Evolutionary conservation across 1,140 invertebrate species (phyloP), one percentile per base, ranked within the genome.

Genomic region (Brachionus manjavacas): DNA sequence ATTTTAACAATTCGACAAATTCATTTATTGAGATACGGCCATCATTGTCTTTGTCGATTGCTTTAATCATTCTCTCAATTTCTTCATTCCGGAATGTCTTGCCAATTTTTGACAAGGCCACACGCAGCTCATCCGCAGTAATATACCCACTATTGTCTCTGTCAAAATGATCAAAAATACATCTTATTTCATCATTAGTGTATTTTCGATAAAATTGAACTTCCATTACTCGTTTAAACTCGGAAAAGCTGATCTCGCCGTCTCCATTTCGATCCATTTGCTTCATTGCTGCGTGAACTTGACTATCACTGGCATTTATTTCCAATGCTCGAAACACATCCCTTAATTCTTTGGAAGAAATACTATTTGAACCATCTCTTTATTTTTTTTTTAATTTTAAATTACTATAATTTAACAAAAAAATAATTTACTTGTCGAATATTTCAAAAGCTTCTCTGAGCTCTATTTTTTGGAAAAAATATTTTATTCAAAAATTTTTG

Each of bases 1-100:
- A 81, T 14, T 68, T 66, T 46, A 81, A 46, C 52, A 81, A 68
- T 3, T 64, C 35, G 4, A 68, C 64, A 68, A 81, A 81, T 14
- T 81, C 79, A 39, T 60, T 46, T 6, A 81, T 60, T 68, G 79
- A 81, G 60, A 81, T 81, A 2, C 35, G 49, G n/a, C 79, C 79
- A 66, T 84, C 41, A 78, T 70, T 52, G 31, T 84, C 68, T 14
- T 28, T 52, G 28, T 84, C 83, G 46, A 66, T 66, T 60, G 70
- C 2, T 12, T 14, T 41, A 43, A 84, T 72, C 83, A 84, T 84
- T 43, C 25, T 20, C 16, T 74, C 28, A 23, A 72, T 49, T 84
- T 84, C 66, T 20, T 84, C 68, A 35, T 76, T 41, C 11, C 41
- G 14, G 16, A 74, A 84, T 23, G 14, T 41, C 14, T 46, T 39